Evolutionary conservation across 2,888 invertebrate genomes (phyloP).

Genomic region (Lasioglossum lativentre): DNA sequence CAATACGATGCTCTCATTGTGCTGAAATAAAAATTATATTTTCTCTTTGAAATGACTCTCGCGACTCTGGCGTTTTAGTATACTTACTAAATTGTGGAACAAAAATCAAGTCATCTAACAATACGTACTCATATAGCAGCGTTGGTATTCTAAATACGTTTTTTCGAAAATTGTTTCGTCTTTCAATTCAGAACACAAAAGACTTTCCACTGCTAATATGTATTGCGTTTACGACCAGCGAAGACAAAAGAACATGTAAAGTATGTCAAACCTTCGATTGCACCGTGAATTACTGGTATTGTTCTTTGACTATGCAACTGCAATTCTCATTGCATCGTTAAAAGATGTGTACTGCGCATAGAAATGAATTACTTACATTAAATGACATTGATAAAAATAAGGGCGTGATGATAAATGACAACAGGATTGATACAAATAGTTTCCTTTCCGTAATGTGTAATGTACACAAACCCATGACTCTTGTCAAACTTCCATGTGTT

Average conservation of each 20-base stretch:
- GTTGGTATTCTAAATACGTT: conserved; percentile 55
- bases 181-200: conserved; percentile 48
- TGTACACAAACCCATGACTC: conserved; percentile 67
- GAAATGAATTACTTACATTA: conserved; percentile 80
- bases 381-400: conserved; percentile 79
- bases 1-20: conserved; percentile 15
- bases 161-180: conserved; percentile 40
- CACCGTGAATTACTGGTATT: conserved; percentile 59
- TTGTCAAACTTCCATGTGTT: conserved; percentile 92
- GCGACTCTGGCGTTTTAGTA: conserved; percentile 44
- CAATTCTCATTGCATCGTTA: conserved; percentile 59
- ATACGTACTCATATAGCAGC: conserved; percentile 31
- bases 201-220: conserved; percentile 42
- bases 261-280: conserved; percentile 60
- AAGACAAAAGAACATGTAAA: conserved; percentile 62
- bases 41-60: conserved; percentile 47
- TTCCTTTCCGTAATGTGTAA: conserved; percentile 62
- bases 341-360: conserved; percentile 63
- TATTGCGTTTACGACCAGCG: conserved; percentile 56
- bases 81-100: conserved; percentile 49
- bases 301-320: conserved; percentile 50
- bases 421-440: conserved; percentile 63
- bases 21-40: conserved; percentile 52
- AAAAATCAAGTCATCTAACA: conserved; percentile 54
- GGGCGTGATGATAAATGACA: conserved; percentile 71